A percentile compares a stretch with the other conserved stretches of the same genome.
Evolutionary conservation across 2,113 vertebrate species (phyloP).

Genomic region (Tor tambroides): DNA sequence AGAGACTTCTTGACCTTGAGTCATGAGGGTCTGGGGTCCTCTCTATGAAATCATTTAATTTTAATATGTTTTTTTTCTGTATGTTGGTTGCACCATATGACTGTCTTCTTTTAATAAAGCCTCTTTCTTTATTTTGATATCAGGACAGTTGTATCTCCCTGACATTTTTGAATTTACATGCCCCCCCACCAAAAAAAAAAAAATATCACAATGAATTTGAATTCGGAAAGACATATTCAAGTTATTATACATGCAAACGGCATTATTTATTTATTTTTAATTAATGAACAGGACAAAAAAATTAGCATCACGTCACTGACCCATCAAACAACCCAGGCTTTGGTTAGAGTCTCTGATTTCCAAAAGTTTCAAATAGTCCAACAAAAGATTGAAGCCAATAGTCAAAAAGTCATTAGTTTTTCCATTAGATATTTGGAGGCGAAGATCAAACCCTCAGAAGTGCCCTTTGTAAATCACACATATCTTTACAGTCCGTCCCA

Average conservation of each 20-base stretch:
- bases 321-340: conserved; percentile 3
- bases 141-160: not conserved
- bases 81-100: not conserved
- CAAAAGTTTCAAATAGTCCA: not conserved
- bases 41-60: not conserved
- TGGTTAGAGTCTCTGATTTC: conserved; percentile 27
- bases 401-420: not conserved
- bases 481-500: not conserved
- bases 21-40: not conserved
- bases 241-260: not conserved
- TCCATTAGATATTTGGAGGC: not conserved
- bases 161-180: not conserved
- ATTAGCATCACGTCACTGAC: not conserved
- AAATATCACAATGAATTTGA: too few relatives aligned
- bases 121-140: not conserved
- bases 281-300: not conserved
- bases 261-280: not conserved
- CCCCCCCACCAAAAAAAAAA: too few relatives aligned
- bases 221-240: not conserved
- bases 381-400: not conserved
- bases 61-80: not conserved
- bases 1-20: not conserved
- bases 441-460: conserved; percentile 15
- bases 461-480: conserved; percentile 21
- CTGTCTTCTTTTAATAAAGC: not conserved